Percentiles rank a stretch among this genome's conserved stretches.
These are phyloP conservation scores for Tortrix viridana DNA, from an alignment of 2,888 invertebrate genomes.

Conservation along the genomic window DNA sequence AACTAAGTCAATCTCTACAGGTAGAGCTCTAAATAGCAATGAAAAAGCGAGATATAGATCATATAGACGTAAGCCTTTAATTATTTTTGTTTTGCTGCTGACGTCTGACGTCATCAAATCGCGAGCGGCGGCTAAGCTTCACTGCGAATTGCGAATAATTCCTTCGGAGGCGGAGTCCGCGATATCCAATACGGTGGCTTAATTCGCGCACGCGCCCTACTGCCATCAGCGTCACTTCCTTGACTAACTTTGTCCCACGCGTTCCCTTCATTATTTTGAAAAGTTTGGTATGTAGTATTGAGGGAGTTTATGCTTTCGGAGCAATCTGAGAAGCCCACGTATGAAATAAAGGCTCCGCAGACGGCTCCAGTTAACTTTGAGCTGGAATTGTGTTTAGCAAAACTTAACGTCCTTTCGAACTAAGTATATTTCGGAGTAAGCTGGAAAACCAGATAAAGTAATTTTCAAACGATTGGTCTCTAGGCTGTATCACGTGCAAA, in stretches of 20 bases:
- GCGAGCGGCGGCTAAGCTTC: constrained; percentile 2
- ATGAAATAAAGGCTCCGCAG: neutral
- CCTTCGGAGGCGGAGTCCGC: constrained; percentile 69
- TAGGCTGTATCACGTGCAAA: constrained; percentile 6
- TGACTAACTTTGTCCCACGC: neutral
- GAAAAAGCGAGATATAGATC: neutral
- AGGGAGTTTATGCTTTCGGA: constrained; percentile 1
- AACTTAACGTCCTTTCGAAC: constrained; percentile 2
- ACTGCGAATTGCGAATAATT: constrained; percentile 59
- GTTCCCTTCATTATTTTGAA: no score
- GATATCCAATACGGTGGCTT: constrained; percentile 67
- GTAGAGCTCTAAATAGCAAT: no score
- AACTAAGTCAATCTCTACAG: no score
- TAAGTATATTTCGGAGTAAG: constrained; percentile 7
- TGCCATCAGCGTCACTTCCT: constrained; percentile 7
- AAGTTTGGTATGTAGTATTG: no score
- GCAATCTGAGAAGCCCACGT: neutral
- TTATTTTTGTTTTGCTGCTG: neutral
- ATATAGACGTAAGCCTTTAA: neutral
- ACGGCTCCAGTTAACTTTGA: neutral
- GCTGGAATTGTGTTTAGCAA: neutral
- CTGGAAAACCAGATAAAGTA: constrained; percentile 4
- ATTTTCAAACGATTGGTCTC: constrained; percentile 8
- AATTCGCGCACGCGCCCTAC: constrained; percentile 68
- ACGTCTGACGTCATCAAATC: constrained; percentile 1